Conservation (phyloP, 2,113 vertebrate species). For the Scomber colias region DNA sequence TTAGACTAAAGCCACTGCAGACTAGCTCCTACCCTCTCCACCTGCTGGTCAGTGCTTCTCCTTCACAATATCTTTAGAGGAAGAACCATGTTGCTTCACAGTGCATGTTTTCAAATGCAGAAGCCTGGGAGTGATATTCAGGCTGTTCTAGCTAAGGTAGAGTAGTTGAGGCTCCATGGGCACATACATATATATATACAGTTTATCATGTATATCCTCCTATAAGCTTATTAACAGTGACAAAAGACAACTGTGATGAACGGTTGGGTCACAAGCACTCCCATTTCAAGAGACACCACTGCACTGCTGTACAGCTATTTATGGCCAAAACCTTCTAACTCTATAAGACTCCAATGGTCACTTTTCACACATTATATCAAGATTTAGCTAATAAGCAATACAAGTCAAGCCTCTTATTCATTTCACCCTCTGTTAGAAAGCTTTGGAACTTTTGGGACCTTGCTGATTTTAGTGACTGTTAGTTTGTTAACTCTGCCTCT, state of each 20-base stretch:
- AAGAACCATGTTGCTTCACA: conserved; percentile 36
- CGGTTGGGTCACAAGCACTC: neutral
- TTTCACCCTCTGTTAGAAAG: conserved; percentile 21
- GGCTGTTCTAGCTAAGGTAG: conserved; percentile 42
- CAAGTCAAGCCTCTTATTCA: conserved; percentile 29
- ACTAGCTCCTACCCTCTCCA: conserved; percentile 14
- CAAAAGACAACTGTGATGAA: conserved; percentile 37
- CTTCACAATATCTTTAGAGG: conserved; percentile 1
- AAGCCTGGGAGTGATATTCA: conserved; percentile 32
- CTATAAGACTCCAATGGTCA: conserved; percentile 21
- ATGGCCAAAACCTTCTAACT: conserved; percentile 53
- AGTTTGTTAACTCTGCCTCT: conserved; percentile 27
- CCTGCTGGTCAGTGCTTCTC: conserved; percentile 46
- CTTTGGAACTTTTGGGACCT: conserved; percentile 18
- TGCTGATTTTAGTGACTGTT: conserved; percentile 33
- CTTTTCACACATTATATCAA: conserved; percentile 26
- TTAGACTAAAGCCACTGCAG: conserved; percentile 35
- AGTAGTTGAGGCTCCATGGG: conserved; percentile 49
- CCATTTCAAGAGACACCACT: conserved; percentile 30
- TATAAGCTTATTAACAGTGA: conserved; percentile 41
- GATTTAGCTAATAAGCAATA: conserved; percentile 49
- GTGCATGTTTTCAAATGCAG: conserved; percentile 48
- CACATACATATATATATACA: conserved; percentile 48
- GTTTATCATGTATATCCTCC: conserved; percentile 42
- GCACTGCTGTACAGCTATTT: conserved; percentile 57